Conservation (phyloP, 2,888 invertebrate genomes). For the Plagodis pulveraria region DNA sequence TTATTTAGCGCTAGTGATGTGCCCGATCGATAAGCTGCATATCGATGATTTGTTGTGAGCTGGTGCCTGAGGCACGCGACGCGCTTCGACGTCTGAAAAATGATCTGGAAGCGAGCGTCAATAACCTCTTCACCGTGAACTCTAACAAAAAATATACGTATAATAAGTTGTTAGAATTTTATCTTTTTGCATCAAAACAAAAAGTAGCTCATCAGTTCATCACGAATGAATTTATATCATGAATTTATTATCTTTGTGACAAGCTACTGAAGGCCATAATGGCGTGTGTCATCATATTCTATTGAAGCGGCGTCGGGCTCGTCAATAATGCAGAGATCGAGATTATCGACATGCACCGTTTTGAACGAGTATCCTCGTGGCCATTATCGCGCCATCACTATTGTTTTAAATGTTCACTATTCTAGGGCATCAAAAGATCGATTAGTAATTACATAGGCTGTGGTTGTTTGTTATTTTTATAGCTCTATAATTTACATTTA, state of each 20-base stretch:
- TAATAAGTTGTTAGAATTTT: conserved; percentile 40
- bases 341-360: conserved; percentile 80
- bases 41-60: conserved; percentile 73
- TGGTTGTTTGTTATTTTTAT: conserved; percentile 39
- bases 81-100: conserved; percentile 49
- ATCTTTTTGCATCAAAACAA: conserved; percentile 56
- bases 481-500: conserved; percentile 12
- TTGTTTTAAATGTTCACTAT: conserved; percentile 70
- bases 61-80: conserved; percentile 63
- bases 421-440: conserved; percentile 66
- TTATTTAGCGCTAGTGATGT: conserved; percentile 78
- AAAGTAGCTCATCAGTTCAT: conserved; percentile 66
- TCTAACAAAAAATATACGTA: conserved; percentile 23
- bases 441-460: conserved; percentile 57
- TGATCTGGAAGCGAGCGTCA: conserved; percentile 36
- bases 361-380: conserved; percentile 62
- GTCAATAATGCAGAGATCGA: conserved; percentile 78
- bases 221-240: conserved; percentile 65
- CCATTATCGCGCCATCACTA: conserved; percentile 73
- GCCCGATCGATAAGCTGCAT: conserved; percentile 69
- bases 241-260: conserved; percentile 68
- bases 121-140: conserved; percentile 38
- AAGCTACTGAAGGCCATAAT: conserved; percentile 66
- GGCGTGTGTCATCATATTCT: conserved; percentile 80
- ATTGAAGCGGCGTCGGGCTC: conserved; percentile 63